A percentile compares a stretch with the other conserved stretches of the same genome.
Conservation (phyloP, 2,113 vertebrate genomes). For the Hiodon alosoides region DNA sequence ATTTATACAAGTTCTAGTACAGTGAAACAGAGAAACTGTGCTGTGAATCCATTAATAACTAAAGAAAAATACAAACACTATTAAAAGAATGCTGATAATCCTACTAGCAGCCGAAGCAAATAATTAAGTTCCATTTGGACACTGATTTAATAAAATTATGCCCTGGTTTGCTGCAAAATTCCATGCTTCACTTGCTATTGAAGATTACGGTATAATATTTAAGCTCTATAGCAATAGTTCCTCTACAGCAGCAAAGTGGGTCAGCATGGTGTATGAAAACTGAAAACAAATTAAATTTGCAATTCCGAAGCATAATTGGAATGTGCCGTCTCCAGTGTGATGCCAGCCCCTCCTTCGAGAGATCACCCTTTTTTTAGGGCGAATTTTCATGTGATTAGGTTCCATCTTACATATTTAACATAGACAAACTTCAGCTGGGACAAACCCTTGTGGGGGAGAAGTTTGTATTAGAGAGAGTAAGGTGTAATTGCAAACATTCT, state of each 20-base stretch:
- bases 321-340: not conserved
- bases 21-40: too few relatives aligned
- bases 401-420: constrained; percentile 10
- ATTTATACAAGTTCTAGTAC: too few relatives aligned
- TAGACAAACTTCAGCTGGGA: constrained; percentile 14
- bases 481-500: constrained; percentile 4
- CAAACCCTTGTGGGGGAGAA: not conserved
- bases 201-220: not conserved
- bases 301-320: not conserved
- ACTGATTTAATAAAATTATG: not conserved
- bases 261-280: constrained; percentile 5
- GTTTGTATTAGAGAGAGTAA: not conserved
- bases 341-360: not conserved
- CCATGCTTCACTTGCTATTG: not conserved
- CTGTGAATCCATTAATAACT: too few relatives aligned
- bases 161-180: too few relatives aligned
- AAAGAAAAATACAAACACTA: too few relatives aligned
- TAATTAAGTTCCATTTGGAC: not conserved
- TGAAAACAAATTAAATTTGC: constrained; percentile 20
- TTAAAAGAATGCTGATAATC: too few relatives aligned
- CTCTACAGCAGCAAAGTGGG: not conserved
- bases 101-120: not conserved
- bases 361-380: not conserved
- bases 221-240: too few relatives aligned
- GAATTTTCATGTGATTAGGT: constrained; percentile 13